These are phyloP conservation scores for Hypena proboscidalis DNA, from an alignment of 2,888 invertebrate genomes.

Conservation along the genomic window DNA sequence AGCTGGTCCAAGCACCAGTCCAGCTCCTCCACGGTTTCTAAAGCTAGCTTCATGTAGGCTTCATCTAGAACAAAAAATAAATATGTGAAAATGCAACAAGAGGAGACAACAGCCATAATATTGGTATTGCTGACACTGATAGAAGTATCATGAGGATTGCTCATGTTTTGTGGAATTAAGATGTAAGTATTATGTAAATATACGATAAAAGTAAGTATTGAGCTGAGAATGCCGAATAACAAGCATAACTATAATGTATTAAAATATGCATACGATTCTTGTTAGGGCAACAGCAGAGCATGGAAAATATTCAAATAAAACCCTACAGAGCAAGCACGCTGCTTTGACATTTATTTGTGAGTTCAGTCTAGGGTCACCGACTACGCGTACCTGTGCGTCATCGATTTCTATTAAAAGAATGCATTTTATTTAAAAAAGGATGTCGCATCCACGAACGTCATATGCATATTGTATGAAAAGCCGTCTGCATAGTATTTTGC, in stretches of 20 bases:
- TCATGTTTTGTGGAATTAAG: too few relatives aligned
- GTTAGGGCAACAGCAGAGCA: not conserved
- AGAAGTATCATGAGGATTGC: too few relatives aligned
- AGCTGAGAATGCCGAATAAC: not conserved
- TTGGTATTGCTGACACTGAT: too few relatives aligned
- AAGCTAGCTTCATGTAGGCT: slow-evolving; percentile 95
- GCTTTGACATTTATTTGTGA: slow-evolving; percentile 8
- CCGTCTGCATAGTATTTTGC: too few relatives aligned
- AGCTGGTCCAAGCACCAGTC: slow-evolving; percentile 99
- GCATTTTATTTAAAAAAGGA: not conserved
- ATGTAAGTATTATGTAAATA: too few relatives aligned
- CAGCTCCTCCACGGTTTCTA: slow-evolving; percentile 99
- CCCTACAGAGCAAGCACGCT: slow-evolving; percentile 4
- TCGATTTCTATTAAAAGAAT: slow-evolving; percentile 5
- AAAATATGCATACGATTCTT: too few relatives aligned
- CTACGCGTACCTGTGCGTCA: slow-evolving; percentile 12
- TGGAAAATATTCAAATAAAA: slow-evolving; percentile 4
- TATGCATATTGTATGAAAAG: not conserved
- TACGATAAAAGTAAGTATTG: too few relatives aligned
- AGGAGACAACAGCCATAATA: not conserved
- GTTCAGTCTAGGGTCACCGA: slow-evolving; percentile 2
- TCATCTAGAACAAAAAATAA: slow-evolving; percentile 89
- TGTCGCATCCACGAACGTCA: not conserved
- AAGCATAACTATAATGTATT: not conserved
- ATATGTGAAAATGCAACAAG: not conserved